Conservation (phyloP, 1,140 invertebrate genomes). For the Reticulitermes speratus region DNA sequence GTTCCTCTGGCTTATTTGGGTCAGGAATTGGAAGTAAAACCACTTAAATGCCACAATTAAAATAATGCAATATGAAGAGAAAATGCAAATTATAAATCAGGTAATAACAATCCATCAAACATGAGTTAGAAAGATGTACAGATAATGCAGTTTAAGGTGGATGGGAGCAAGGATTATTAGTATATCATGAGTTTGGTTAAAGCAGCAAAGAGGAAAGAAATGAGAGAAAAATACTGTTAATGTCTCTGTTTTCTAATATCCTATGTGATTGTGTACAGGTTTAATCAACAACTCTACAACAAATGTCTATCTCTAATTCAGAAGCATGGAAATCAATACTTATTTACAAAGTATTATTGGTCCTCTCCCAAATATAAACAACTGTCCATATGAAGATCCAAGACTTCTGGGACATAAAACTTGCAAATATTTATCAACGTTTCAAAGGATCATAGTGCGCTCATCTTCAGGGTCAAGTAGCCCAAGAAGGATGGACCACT, state of each 20-base stretch:
- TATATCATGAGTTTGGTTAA: not conserved
- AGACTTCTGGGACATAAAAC: too few relatives aligned
- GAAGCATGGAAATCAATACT: not conserved
- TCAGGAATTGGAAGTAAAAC: constrained; percentile 74
- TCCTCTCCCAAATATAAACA: too few relatives aligned
- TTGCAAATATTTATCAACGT: too few relatives aligned
- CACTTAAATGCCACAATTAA: constrained; percentile 50
- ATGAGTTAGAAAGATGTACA: not conserved
- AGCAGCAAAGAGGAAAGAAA: constrained; percentile 15
- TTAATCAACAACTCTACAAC: not conserved
- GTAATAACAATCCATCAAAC: not conserved
- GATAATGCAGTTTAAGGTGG: not conserved
- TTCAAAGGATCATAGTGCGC: too few relatives aligned
- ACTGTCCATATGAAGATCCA: too few relatives aligned
- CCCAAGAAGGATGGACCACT: too few relatives aligned
- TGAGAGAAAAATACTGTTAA: constrained; percentile 17
- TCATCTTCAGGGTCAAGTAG: too few relatives aligned
- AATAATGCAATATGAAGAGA: not conserved
- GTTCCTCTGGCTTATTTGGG: constrained; percentile 80
- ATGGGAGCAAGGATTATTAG: not conserved
- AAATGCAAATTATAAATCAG: not conserved
- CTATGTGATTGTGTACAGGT: not conserved
- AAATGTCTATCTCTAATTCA: not conserved
- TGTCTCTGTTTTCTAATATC: constrained; percentile 4
- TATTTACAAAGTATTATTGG: too few relatives aligned